These are phyloP conservation scores for Andrena bucephala DNA, from an alignment of 2,888 invertebrate genomes.

Conservation along the genomic window DNA sequence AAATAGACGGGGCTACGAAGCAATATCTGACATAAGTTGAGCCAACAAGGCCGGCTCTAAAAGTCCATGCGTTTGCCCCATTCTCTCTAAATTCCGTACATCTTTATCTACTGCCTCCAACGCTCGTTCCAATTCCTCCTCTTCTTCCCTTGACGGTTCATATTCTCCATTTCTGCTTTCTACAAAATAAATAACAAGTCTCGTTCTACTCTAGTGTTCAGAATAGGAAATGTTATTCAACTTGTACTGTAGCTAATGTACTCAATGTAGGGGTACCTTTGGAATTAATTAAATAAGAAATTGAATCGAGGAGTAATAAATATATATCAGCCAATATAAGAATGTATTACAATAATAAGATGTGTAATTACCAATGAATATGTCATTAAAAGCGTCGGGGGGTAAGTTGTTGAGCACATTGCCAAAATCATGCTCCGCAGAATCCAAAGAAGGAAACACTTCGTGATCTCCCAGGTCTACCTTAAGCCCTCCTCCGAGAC, in stretches of 20 bases:
- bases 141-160: slow-evolving; percentile 92
- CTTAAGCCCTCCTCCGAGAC: slow-evolving; percentile 79
- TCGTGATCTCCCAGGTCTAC: slow-evolving; percentile 83
- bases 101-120: slow-evolving; percentile 92
- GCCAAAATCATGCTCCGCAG: slow-evolving; percentile 91
- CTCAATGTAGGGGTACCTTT: not conserved
- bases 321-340: not conserved
- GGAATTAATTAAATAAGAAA: not conserved
- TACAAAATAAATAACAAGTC: slow-evolving; percentile 77
- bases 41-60: slow-evolving; percentile 87
- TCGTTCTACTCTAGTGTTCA: slow-evolving; percentile 16
- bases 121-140: slow-evolving; percentile 95
- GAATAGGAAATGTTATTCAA: not conserved
- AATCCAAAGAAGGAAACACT: slow-evolving; percentile 83
- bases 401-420: slow-evolving; percentile 92
- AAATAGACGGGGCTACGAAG: slow-evolving; percentile 82
- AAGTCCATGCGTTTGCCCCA: slow-evolving; percentile 87
- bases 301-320: not conserved
- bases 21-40: slow-evolving; percentile 84
- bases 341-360: not conserved
- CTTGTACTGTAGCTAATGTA: not conserved
- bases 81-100: slow-evolving; percentile 89
- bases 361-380: slow-evolving; percentile 89
- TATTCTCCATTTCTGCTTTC: slow-evolving; percentile 90
- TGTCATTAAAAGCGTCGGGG: slow-evolving; percentile 93